Percentiles rank a stretch among this genome's conserved stretches.
These are phyloP conservation scores for Potamilus streckersoni DNA, from an alignment of 1,140 invertebrate genomes.

Conservation along the genomic window DNA sequence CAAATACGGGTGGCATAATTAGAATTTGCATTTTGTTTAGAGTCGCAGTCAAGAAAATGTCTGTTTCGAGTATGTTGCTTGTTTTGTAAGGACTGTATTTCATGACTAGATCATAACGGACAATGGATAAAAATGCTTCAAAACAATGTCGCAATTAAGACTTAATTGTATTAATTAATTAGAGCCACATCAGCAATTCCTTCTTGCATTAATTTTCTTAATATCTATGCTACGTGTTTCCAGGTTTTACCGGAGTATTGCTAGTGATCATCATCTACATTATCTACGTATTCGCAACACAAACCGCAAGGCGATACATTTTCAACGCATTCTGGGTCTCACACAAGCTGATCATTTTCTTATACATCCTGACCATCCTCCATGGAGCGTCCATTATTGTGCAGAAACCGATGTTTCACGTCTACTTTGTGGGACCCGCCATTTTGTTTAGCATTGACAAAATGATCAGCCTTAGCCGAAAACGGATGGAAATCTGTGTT, in stretches of 20 bases:
- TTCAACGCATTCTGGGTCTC: constrained; percentile 87
- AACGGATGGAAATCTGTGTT: constrained; percentile 87
- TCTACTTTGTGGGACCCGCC: constrained; percentile 95
- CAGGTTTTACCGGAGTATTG: constrained; percentile 93
- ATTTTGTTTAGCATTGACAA: constrained; percentile 92
- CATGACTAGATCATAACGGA: no score
- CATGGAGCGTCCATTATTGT: constrained; percentile 94
- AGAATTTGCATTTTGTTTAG: no score
- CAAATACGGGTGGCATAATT: no score
- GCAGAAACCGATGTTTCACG: constrained; percentile 86
- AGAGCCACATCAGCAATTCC: no score
- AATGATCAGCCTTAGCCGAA: constrained; percentile 80
- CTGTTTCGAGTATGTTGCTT: no score
- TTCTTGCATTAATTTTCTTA: no score
- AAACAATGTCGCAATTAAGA: no score
- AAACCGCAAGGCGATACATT: constrained; percentile 87
- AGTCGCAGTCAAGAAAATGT: no score
- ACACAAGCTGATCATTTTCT: constrained; percentile 91
- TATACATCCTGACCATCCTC: constrained; percentile 91
- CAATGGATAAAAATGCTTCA: no score
- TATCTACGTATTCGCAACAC: constrained; percentile 98
- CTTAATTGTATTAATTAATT: no score
- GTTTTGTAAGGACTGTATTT: no score
- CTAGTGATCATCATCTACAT: constrained; percentile 94
- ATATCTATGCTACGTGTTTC: constrained; percentile 47